Conservation (phyloP, 1,140 invertebrate genomes). For the Sipha flava region DNA sequence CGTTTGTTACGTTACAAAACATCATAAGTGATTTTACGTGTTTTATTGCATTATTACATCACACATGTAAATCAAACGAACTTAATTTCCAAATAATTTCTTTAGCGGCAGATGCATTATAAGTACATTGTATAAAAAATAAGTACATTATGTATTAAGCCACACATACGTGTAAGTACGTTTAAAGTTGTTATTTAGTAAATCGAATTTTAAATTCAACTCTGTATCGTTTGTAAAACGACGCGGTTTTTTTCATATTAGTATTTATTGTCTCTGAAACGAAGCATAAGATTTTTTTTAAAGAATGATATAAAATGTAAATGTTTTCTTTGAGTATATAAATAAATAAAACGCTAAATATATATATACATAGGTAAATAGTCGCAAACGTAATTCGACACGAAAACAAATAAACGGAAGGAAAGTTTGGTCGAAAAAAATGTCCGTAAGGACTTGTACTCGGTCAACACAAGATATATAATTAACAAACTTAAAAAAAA, state of each 20-base stretch:
- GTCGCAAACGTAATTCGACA: not conserved
- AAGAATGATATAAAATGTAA: too few species aligned
- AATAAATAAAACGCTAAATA: too few species aligned
- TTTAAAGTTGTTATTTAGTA: too few species aligned
- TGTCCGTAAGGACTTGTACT: not conserved
- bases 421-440: not conserved
- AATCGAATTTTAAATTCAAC: too few species aligned
- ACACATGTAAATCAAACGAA: not conserved
- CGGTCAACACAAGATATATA: not conserved
- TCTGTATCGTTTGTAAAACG: too few species aligned
- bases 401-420: not conserved
- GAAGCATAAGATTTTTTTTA: too few species aligned
- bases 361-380: not conserved
- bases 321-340: not conserved
- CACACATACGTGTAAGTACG: too few species aligned
- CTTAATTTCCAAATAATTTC: not conserved
- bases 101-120: too few species aligned
- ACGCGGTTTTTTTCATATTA: too few species aligned
- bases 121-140: too few species aligned
- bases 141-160: too few species aligned
- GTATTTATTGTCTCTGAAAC: too few species aligned
- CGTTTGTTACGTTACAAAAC: not conserved
- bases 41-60: not conserved
- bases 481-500: conserved; percentile 13
- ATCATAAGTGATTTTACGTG: not conserved